A percentile compares a stretch with the other conserved stretches of the same genome.
Evolutionary conservation across 2,797 vertebrate species (phyloP).

Genomic region (Rhinatrema bivittatum): DNA sequence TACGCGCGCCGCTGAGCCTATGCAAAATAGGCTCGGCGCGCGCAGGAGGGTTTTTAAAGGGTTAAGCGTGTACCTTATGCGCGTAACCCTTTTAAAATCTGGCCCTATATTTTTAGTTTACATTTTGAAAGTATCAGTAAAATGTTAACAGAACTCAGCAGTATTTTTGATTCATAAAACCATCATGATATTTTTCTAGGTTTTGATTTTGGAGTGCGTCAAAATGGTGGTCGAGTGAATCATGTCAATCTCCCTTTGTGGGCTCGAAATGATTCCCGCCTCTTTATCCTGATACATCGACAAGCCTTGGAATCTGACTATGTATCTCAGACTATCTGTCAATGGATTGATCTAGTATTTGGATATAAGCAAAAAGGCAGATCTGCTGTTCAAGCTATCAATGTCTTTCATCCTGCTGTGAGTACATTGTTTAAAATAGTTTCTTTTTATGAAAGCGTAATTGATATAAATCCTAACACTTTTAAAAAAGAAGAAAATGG

Average conservation of each 20-base stretch:
- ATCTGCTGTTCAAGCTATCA: slow-evolving; percentile 93
- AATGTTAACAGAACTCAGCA: no score
- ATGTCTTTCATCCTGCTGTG: slow-evolving; percentile 96
- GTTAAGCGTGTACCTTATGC: no score
- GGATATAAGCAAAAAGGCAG: slow-evolving; percentile 98
- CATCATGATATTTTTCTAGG: no score
- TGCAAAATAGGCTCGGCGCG: no score
- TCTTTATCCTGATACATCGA: slow-evolving; percentile 92
- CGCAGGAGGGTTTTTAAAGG: no score
- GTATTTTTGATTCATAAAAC: no score
- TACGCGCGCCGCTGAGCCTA: no score
- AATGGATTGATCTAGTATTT: slow-evolving; percentile 97
- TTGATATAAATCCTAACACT: no score
- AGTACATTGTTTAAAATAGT: slow-evolving; percentile 32
- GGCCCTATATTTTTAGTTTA: no score
- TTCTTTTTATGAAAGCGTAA: not conserved
- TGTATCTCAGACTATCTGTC: slow-evolving; percentile 91
- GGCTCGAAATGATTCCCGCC: slow-evolving; percentile 91
- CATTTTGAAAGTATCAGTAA: no score
- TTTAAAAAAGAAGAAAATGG: not conserved
- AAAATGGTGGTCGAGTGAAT: slow-evolving; percentile 93
- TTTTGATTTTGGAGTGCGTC: slow-evolving; percentile 95
- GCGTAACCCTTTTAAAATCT: no score
- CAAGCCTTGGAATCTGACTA: slow-evolving; percentile 94
- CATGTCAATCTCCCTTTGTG: slow-evolving; percentile 94